Percentiles rank a stretch among this genome's conserved stretches.
These are phyloP conservation scores for Ferrisia virgata DNA, from an alignment of 2,888 invertebrate genomes.

Conservation along the genomic window DNA sequence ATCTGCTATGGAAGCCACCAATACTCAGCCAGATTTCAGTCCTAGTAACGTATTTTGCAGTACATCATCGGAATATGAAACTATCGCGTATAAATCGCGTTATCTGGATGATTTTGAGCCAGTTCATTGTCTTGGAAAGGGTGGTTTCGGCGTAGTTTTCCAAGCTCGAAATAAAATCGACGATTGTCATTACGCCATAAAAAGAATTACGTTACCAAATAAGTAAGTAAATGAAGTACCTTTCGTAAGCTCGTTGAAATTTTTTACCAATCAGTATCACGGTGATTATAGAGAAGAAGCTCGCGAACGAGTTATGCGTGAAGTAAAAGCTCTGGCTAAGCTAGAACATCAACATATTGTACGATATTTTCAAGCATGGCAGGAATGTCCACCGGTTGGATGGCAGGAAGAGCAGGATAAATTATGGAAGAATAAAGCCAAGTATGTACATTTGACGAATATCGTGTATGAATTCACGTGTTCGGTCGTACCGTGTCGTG, in stretches of 20 bases:
- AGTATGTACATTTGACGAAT: no score
- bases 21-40: not conserved
- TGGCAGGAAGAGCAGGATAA: conserved; percentile 83
- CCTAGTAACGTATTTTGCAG: not conserved
- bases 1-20: not conserved
- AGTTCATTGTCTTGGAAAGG: conserved; percentile 75
- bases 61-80: conserved; percentile 30
- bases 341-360: conserved; percentile 94
- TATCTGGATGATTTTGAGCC: conserved; percentile 83
- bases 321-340: conserved; percentile 91
- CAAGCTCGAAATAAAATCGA: conserved; percentile 92
- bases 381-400: conserved; percentile 82
- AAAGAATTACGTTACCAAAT: conserved; percentile 82
- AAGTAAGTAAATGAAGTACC: conserved; percentile 56
- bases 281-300: conserved; percentile 68
- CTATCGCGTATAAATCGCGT: conserved; percentile 58
- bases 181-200: conserved; percentile 90
- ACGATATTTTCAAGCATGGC: conserved; percentile 93
- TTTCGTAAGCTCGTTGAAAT: no score
- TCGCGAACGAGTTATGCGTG: conserved; percentile 84
- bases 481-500: not conserved
- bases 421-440: conserved; percentile 55
- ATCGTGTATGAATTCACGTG: not conserved
- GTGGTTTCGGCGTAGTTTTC: conserved; percentile 96
- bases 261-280: no score